phyloP scores from a whole-genome alignment of 2,888 invertebrate species.

The Meiosimyza decipiens region DNA sequence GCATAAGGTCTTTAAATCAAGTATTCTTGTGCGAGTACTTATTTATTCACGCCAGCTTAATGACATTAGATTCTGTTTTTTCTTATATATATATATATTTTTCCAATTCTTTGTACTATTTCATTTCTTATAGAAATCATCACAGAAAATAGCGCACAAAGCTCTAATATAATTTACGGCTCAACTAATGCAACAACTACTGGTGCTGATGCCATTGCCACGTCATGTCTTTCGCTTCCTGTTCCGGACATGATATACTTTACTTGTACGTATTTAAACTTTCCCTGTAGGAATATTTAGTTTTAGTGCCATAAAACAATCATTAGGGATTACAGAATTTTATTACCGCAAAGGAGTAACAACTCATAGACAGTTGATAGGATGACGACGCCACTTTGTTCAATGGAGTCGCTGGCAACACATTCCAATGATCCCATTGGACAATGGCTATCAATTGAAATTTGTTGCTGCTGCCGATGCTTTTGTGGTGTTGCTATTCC shows the following conservation, averaged over 20 bases:
- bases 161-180: slow-evolving; percentile 34
- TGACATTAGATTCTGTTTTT: not conserved
- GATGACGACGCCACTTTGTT: slow-evolving; percentile 18
- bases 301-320: not conserved
- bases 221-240: slow-evolving; percentile 17
- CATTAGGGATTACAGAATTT: slow-evolving; percentile 11
- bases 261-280: not conserved
- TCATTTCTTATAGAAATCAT: slow-evolving; percentile 4
- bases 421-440: slow-evolving; percentile 9
- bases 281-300: slow-evolving; percentile 28
- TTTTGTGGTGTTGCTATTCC: slow-evolving; percentile 33
- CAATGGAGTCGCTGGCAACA: slow-evolving; percentile 13
- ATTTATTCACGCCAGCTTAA: too few relatives aligned
- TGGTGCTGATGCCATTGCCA: not conserved
- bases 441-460: not conserved
- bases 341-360: slow-evolving; percentile 17
- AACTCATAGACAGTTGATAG: not conserved
- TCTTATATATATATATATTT: slow-evolving; percentile 4
- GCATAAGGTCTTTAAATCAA: too few relatives aligned
- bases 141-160: slow-evolving; percentile 7
- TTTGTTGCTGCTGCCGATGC: slow-evolving; percentile 1
- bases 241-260: not conserved
- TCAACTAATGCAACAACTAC: slow-evolving; percentile 30
- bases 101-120: not conserved
- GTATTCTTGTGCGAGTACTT: too few relatives aligned